Percentiles rank a stretch among this genome's conserved stretches.
phyloP scores from a whole-genome alignment of 2,888 invertebrate genomes.

The Poecilobothrus nobilitatus region DNA sequence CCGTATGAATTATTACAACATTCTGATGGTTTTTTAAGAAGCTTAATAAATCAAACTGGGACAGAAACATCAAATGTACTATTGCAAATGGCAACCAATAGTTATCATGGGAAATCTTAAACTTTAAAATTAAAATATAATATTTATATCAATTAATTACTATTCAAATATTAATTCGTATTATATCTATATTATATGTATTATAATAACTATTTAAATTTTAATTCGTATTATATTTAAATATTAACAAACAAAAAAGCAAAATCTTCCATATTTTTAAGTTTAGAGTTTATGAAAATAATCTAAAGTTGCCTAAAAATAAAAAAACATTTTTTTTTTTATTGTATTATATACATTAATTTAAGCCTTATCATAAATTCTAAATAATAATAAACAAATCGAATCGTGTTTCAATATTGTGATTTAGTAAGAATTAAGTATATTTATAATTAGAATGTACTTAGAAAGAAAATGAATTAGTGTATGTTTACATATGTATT shows the following conservation, averaged over 20 bases:
- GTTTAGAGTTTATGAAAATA: neutral
- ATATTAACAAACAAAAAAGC: neutral
- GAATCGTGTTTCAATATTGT: too few species aligned
- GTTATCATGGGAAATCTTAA: slow-evolving; percentile 45
- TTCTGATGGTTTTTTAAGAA: slow-evolving; percentile 52
- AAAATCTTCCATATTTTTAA: neutral
- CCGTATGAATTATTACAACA: slow-evolving; percentile 58
- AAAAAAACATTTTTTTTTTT: too few species aligned
- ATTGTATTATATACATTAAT: too few species aligned
- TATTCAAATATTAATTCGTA: too few species aligned
- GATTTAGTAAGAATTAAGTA: too few species aligned
- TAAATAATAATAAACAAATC: too few species aligned
- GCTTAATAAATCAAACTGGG: slow-evolving; percentile 63
- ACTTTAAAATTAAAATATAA: slow-evolving; percentile 23
- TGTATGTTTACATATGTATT: too few species aligned
- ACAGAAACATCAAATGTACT: slow-evolving; percentile 47
- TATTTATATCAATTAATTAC: neutral
- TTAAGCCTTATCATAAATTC: too few species aligned
- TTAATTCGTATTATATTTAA: too few species aligned
- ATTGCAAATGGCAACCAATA: slow-evolving; percentile 48
- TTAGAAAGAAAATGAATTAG: too few species aligned
- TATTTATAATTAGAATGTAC: too few species aligned
- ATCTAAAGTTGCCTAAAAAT: too few species aligned
- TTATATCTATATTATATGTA: neutral
- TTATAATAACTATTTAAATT: neutral